Base-by-base conservation (phyloP, 2,797 vertebrate species). In the Tympanoctomys barrerae region DNA sequence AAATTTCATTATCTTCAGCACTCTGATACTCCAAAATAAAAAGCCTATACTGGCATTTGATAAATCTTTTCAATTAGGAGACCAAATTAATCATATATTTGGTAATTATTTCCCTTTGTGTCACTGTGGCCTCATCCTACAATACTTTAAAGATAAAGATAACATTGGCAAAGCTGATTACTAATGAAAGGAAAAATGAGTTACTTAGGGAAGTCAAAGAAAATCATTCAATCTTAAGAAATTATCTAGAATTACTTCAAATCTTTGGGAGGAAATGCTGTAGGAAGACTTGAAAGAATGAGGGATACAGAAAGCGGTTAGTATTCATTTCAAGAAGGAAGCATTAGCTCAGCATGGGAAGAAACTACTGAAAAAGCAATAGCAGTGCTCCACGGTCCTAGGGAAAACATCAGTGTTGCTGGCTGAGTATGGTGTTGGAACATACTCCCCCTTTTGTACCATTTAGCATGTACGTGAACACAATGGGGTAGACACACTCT, bases 221-320 rank as follows among this genome's bases (percentile, higher is more conserved):
- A 81, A 94, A 80, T 66, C 19, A 71, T 57, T 90, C 28, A 68
- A 1, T 90, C 70, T 80, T 94, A 79, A 57, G 68, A 54, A 24
- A 39, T 88, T 94, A 96, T 42, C 24, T 87, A 57, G 62, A 83
- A 87, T 90, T 61, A 87, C 62, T n/a, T 83, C n/a, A 93, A 33
- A 87, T 83, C 33, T 26, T 83, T 77, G 89, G 42, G 77, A 52
- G 54, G 90, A 83, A 78, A 62, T 82, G 0, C 42, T 54, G 39
- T 82, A 36, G 75, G 16, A 87, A 31, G 28, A 73, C 21, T 9
- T 83, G 85, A 73, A 93, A 83, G 77, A 62, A 57, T 57, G 54
- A 57, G 54, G 14, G 14, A 57, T 57, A 57, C 66, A 87, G 61
- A 54, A 85, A 12, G 33, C 52, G 22, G 31, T 54, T 90, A 61